Conservation (phyloP, 2,797 vertebrate species). For the Gallinago stenura region DNA sequence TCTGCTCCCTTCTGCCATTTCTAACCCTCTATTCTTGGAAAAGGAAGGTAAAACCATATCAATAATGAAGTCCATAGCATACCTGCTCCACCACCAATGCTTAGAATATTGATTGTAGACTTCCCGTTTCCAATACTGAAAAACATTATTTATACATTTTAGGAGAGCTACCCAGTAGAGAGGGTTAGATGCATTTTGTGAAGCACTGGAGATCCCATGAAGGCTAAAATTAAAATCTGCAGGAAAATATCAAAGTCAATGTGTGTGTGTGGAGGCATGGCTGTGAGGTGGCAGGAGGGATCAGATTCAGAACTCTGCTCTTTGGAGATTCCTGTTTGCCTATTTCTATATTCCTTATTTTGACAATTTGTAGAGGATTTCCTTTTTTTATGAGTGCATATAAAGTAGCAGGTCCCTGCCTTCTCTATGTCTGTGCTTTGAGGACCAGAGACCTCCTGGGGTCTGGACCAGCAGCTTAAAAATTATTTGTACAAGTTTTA, state of each 20-base stretch:
- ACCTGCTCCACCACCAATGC: slow-evolving; percentile 91
- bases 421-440: fast-evolving
- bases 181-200: neutral
- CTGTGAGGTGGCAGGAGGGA: fast-evolving
- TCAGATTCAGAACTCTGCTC: neutral
- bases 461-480: neutral
- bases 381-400: neutral
- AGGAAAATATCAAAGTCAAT: neutral
- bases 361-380: neutral
- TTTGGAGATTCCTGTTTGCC: neutral
- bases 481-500: neutral
- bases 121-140: slow-evolving; percentile 87
- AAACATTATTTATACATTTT: slow-evolving; percentile 20
- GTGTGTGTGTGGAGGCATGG: fast-evolving
- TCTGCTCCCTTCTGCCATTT: neutral
- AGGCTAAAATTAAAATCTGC: neutral
- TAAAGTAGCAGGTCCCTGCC: neutral
- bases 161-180: neutral
- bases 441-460: neutral
- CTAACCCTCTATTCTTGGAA: neutral
- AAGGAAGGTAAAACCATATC: neutral
- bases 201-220: neutral
- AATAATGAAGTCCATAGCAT: slow-evolving; percentile 23
- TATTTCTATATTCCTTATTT: neutral
- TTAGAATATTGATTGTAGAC: slow-evolving; percentile 86